phyloP scores from a whole-genome alignment of 2,888 invertebrate species.

The Acrocera orbiculus region DNA sequence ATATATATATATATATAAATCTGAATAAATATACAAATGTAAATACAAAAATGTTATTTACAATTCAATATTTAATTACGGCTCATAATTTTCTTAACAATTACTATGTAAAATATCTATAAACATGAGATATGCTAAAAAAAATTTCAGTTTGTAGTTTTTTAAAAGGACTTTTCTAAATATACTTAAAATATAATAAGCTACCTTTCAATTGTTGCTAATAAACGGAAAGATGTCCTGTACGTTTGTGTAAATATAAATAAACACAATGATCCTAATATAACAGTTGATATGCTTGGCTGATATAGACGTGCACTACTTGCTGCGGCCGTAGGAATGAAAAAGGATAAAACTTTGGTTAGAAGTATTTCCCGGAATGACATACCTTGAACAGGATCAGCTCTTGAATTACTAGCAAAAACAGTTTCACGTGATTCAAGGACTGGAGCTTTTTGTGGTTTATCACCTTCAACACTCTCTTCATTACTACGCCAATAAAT shows the following conservation, averaged over 20 bases:
- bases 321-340: conserved; percentile 31
- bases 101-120: too few species aligned
- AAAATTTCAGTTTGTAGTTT: too few species aligned
- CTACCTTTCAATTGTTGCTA: conserved; percentile 3
- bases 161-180: too few species aligned
- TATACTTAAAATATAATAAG: too few species aligned
- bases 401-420: conserved; percentile 37
- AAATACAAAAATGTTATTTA: too few species aligned
- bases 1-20: too few species aligned
- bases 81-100: too few species aligned
- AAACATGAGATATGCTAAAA: too few species aligned
- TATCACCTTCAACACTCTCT: conserved; percentile 53
- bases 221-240: conserved; percentile 4
- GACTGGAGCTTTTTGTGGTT: conserved; percentile 45
- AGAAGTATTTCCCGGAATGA: conserved; percentile 32
- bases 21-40: too few species aligned
- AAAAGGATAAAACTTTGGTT: conserved; percentile 32
- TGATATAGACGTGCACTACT: conserved; percentile 16
- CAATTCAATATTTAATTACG: too few species aligned
- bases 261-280: conserved; percentile 3
- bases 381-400: conserved; percentile 53
- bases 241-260: conserved; percentile 3
- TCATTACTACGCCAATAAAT: conserved; percentile 59
- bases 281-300: conserved; percentile 5
- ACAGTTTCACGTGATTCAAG: conserved; percentile 51